Evolutionary conservation across 92 coral and sea anemone genomes (phyloP).

Genomic region (Plumapathes pennacea): DNA sequence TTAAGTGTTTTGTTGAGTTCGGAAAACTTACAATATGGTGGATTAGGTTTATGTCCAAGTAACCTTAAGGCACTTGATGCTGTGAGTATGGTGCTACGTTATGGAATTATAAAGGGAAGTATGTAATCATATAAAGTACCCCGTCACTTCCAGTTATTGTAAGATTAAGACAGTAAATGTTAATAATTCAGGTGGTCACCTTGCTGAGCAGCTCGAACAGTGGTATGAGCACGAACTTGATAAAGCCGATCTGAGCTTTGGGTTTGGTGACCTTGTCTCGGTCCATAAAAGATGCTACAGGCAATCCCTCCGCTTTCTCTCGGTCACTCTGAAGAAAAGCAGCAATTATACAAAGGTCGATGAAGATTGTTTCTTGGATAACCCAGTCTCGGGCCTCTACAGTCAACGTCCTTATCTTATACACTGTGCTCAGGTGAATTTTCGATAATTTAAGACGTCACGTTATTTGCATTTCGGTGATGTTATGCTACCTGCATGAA

Average conservation of each 20-base stretch:
- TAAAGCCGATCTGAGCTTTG: slow-evolving; percentile 81
- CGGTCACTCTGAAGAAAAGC: slow-evolving; percentile 77
- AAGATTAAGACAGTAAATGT: not conserved
- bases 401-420: no score
- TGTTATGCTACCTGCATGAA: slow-evolving; percentile 59
- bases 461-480: no score
- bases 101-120: no score
- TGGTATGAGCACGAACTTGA: slow-evolving; percentile 79
- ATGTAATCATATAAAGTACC: no score
- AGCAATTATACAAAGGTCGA: no score
- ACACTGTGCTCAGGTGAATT: no score
- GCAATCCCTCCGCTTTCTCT: slow-evolving; percentile 75
- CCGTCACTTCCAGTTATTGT: not conserved
- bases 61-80: no score
- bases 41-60: no score
- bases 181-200: slow-evolving; percentile 26
- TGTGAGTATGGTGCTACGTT: no score
- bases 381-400: not conserved
- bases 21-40: no score
- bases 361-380: not conserved
- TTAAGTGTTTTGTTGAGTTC: no score
- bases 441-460: no score
- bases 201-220: slow-evolving; percentile 73
- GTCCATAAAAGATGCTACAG: slow-evolving; percentile 84
- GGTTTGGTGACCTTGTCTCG: slow-evolving; percentile 81